Base-by-base conservation (phyloP, 2,888 invertebrate genomes). In the Terebella lapidaria region DNA sequence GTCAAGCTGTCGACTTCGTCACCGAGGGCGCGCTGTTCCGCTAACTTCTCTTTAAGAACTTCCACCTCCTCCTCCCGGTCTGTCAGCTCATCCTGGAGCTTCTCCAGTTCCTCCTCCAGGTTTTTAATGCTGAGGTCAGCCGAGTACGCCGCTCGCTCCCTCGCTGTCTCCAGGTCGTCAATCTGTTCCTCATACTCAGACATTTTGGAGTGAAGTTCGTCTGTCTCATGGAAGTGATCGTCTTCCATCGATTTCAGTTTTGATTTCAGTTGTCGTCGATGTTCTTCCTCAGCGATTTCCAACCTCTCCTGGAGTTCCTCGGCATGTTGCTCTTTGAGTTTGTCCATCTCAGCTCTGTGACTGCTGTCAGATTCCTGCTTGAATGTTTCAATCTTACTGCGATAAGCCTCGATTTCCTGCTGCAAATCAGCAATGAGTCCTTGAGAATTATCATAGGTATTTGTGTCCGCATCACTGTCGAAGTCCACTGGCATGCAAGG, bases 371-470 rank as follows among this genome's bases (percentile, higher is more conserved):
- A 10, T 35, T 35, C 10, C n/a, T 10, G 10, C 42, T 35, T 35
- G 42, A 35, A 35, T 35, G 15, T 35, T 35, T 55, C 55, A 5
- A 55, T 35, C 35, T 55, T 15, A 10, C 3, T 4, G 3, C 24
- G 3, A 22, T 55, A 55, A 10, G 35, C 15, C 35, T 55, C 30
- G 5, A 55, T 35, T 25, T 55, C 35, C 22, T 35, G 18, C 35
- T 55, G 55, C 35, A 55, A 25, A 10, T 55, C 55, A 29, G 55
- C 24, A 24, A 55, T 55, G 5, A 29, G 35, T 3, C n/a, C n/a
- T 35, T 35, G 42, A 10, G 42, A 35, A n/a, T 35, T 10, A 35
- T 35, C 42, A 35, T 15, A 35, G 10, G 42, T 35, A 15, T n/a
- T n/a, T 35, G 42, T 35, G 42, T n/a, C 42, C 10, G 42, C 42